Base-by-base conservation (phyloP, 1,140 invertebrate genomes). In the Drosophila erecta region DNA sequence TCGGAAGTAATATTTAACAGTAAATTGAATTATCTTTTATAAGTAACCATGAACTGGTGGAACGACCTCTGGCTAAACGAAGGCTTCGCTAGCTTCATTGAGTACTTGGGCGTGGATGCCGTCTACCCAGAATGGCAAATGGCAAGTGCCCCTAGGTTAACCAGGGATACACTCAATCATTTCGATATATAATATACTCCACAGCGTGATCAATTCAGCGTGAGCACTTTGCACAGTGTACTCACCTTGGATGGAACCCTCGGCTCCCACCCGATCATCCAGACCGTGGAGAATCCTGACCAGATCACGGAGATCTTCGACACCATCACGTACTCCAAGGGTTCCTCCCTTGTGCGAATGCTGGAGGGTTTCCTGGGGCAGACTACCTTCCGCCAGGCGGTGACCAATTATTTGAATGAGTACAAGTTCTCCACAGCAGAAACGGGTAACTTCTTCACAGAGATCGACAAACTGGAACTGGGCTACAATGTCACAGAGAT, bases 291-390 rank as follows among this genome's bases (percentile, higher is more conserved):
- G 43, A 96, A 96, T 86, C 97, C 98, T 1, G 96, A 98, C 92
- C 95, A 99, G 93, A 98, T 99, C 49, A 97, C 96, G 0, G 96
- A 97, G 66, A 96, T 98, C 58, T 99, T 99, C 92, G 98, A 99
- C 92, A 93, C 94, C 0, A 99, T 99, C 79, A 97, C 97, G 4
- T 99, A 99, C 91, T 95, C 95, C 61, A 99, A 99, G 96, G 98
- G 98, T 47, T 95, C 97, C 0, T 96, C 97, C 15, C 93, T 99
- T 14, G 94, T 99, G 37, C 93, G 98, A 50, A 99, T 99, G 98
- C 93, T 99, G 89, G 96, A 98, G 92, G 94, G 95, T 61, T 97
- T 98, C 83, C 94, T 98, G 41, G 96, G 96, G 1, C 92, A 95
- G 37, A 94, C 96, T 14, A 94, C 94, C 5, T 99, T 99, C 92